Base-by-base conservation (phyloP, 2,888 invertebrate genomes). In the Dione vanillae region DNA sequence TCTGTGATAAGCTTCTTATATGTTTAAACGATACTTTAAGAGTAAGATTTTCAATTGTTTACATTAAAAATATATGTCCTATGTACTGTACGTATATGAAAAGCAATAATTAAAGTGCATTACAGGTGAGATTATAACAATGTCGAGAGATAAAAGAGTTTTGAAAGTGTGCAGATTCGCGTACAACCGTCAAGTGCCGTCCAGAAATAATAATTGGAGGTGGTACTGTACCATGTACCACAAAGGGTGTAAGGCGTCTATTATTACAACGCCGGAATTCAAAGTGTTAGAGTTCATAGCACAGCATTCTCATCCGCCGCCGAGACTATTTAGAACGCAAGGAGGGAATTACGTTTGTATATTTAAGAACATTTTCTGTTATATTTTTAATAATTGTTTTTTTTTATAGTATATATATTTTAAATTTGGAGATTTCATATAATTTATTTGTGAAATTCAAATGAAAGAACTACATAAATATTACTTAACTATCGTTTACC, bases 161-260 rank as follows among this genome's bases (percentile, higher is more conserved):
- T 20, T 75, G 8, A 69, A 68, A 65, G 35, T 73, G 10, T 62
- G 41, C 14, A 47, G 65, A 0, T 72, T 70, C 47, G 72, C 74
- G 0, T 76, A 74, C 59, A 77, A 74, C 35, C 71, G 75, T 2
- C 61, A 69, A 37, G 71, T 54, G 14, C n/a, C 43, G 19, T 59
- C 75, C 3, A 61, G 41, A 14, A 66, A 65, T 35, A 61, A 40
- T 11, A 72, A 70, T 52, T 66, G 37, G 14, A 66, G 72, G 14
- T 81, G 81, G 81, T 80, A 80, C 67, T 82, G 82, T 65, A 64
- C 77, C 7, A 71, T 69, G 54, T 80, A 82, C 70, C 81, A 81
- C 67, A 67, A 67, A 0, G 79, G 79, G 3, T 82, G 82, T 67
- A 76, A 62, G 52, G 79, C 75, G 3, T 59, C 67, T 0, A 67